Percentiles rank a stretch among this genome's conserved stretches.
Conservation (phyloP, 2,888 invertebrate species). For the Drosophila helvetica region DNA sequence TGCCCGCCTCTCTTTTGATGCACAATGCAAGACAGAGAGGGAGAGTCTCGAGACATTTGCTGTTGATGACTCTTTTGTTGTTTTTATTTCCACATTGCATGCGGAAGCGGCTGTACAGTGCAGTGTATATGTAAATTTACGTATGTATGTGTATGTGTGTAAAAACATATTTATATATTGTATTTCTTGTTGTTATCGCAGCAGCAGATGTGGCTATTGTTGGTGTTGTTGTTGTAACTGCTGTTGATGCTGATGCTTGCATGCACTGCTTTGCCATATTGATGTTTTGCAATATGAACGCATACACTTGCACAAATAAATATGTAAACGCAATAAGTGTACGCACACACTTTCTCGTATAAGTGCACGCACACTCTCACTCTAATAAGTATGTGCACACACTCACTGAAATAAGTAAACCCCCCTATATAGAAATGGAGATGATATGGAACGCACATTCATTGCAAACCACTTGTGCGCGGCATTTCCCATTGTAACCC, state of each 20-base stretch:
- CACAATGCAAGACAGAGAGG: neutral
- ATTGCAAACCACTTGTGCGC: slow-evolving; percentile 59
- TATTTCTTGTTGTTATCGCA: slow-evolving; percentile 66
- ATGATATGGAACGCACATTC: neutral
- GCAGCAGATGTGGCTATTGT: slow-evolving; percentile 62
- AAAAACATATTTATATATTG: slow-evolving; percentile 36
- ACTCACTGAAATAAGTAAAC: neutral
- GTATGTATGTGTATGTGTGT: slow-evolving; percentile 6
- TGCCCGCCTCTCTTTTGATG: slow-evolving; percentile 19
- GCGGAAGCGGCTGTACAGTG: slow-evolving; percentile 63
- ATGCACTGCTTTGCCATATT: slow-evolving; percentile 52
- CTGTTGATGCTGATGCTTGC: slow-evolving; percentile 3
- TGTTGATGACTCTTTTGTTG: slow-evolving; percentile 43
- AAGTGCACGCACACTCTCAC: slow-evolving; percentile 8
- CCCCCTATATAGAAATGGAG: slow-evolving; percentile 8
- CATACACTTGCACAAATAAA: slow-evolving; percentile 33
- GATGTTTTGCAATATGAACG: slow-evolving; percentile 61
- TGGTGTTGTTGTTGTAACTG: slow-evolving; percentile 47
- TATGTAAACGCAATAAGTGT: slow-evolving; percentile 33
- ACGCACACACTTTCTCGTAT: slow-evolving; percentile 3
- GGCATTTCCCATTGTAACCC: slow-evolving; percentile 53
- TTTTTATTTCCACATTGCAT: slow-evolving; percentile 68
- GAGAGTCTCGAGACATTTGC: slow-evolving; percentile 5
- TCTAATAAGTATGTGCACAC: slow-evolving; percentile 18
- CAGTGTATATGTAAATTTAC: slow-evolving; percentile 25